These are phyloP conservation scores for Xiphophorus hellerii DNA, from an alignment of 2,113 vertebrate species.

Conservation along the genomic window DNA sequence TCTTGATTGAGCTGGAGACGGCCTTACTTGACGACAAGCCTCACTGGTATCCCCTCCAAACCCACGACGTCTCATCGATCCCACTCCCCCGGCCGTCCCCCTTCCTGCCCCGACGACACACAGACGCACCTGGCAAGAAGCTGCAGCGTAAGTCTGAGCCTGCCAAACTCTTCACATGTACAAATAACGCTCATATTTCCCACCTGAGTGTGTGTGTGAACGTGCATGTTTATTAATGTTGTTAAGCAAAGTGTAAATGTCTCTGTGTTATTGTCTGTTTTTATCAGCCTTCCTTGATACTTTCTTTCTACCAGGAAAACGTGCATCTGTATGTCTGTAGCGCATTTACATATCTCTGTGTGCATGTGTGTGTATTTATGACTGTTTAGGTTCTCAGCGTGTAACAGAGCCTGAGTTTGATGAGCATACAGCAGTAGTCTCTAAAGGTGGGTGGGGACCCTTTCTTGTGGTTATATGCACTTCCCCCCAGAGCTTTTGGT, in stretches of 20 bases:
- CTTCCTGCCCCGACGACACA: conserved; percentile 91
- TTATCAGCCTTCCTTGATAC: conserved; percentile 24
- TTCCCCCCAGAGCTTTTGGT: conserved; percentile 26
- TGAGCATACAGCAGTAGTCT: conserved; percentile 94
- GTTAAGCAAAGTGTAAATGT: conserved; percentile 2
- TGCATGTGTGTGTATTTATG: conserved; percentile 61
- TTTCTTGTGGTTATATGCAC: conserved; percentile 35
- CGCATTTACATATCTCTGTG: conserved; percentile 18
- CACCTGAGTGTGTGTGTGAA: conserved; percentile 1
- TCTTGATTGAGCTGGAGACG: conserved; percentile 97
- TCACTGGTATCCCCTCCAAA: conserved; percentile 98
- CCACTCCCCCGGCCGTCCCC: conserved; percentile 96
- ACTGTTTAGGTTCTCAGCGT: conserved; percentile 96
- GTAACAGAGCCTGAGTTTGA: conserved; percentile 92
- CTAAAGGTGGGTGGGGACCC: conserved; percentile 92
- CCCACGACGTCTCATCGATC: conserved; percentile 96
- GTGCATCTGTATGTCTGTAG: conserved; percentile 44
- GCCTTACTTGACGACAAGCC: conserved; percentile 97
- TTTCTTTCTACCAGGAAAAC: conserved; percentile 29
- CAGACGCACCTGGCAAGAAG: conserved; percentile 90
- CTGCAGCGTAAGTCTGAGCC: conserved; percentile 92
- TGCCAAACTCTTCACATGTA: neutral
- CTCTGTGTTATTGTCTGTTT: conserved; percentile 33
- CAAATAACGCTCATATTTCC: conserved; percentile 1
- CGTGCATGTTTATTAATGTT: neutral